Conservation (phyloP, 1,140 invertebrate genomes). For the Pseudomyrmex dendroicus region DNA sequence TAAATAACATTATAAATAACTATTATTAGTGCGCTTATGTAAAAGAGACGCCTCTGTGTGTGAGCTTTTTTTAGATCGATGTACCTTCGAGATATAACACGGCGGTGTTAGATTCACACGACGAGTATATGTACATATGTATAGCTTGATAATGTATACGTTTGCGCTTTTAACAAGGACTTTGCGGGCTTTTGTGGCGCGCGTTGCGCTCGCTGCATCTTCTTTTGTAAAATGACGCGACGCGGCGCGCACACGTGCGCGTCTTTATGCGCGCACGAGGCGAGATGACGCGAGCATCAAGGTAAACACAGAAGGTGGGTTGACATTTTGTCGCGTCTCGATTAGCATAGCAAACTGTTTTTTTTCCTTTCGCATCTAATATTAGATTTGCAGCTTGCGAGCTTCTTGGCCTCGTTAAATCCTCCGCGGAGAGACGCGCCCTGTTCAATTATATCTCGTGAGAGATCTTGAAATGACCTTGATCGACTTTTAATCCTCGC, state of each 20-base stretch:
- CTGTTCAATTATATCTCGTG: background rate
- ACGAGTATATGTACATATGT: background rate
- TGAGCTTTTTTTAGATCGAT: background rate
- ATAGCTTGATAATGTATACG: conserved; percentile 18
- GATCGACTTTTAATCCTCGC: conserved; percentile 8
- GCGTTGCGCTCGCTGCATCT: conserved; percentile 26
- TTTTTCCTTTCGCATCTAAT: conserved; percentile 69
- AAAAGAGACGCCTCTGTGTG: background rate
- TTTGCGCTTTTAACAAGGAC: conserved; percentile 62
- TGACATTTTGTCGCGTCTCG: conserved; percentile 75
- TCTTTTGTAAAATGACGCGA: conserved; percentile 40
- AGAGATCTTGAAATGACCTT: conserved; percentile 35
- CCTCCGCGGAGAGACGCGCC: conserved; percentile 11
- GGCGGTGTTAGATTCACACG: background rate
- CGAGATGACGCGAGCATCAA: conserved; percentile 55
- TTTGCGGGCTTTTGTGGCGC: conserved; percentile 62
- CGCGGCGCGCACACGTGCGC: conserved; percentile 19
- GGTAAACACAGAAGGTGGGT: conserved; percentile 75
- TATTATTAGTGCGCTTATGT: no score
- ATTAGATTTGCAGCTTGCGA: conserved; percentile 78
- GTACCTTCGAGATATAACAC: background rate
- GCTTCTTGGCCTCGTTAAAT: conserved; percentile 36
- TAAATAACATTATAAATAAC: no score
- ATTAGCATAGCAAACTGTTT: conserved; percentile 80
- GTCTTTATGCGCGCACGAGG: conserved; percentile 41